Conservation (phyloP, 2,888 invertebrate species). For the Entomobrya multifasciata region DNA sequence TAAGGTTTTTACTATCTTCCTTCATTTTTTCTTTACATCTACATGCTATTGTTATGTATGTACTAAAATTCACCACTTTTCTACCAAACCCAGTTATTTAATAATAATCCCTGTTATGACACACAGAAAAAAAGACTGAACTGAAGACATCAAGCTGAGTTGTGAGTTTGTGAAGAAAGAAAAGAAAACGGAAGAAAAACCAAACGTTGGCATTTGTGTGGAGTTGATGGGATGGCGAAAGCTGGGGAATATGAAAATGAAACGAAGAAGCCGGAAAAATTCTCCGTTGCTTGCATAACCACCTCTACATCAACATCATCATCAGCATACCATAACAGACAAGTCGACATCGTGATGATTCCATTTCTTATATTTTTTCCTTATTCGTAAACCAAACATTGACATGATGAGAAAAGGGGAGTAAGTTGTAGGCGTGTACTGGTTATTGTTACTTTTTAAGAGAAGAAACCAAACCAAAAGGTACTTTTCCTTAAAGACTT, state of each 20-base stretch:
- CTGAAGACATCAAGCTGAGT: slow-evolving; percentile 34
- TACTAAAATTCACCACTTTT: neutral
- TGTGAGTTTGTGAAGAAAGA: too few relatives aligned
- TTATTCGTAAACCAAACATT: neutral
- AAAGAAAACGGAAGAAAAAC: neutral
- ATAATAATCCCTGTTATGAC: slow-evolving; percentile 27
- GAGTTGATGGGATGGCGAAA: neutral
- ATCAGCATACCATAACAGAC: neutral
- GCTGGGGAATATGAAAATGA: slow-evolving; percentile 28
- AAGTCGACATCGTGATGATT: slow-evolving; percentile 35
- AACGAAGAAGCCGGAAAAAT: slow-evolving; percentile 52
- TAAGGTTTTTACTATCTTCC: neutral
- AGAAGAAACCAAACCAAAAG: neutral
- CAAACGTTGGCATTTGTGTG: neutral
- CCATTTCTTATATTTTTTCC: slow-evolving; percentile 28
- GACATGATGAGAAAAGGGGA: neutral
- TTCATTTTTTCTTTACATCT: neutral
- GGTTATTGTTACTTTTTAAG: slow-evolving; percentile 39
- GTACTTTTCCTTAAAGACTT: neutral
- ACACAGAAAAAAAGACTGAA: neutral
- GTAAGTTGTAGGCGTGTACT: slow-evolving; percentile 3
- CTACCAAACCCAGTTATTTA: neutral
- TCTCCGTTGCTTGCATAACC: slow-evolving; percentile 1
- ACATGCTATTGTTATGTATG: neutral
- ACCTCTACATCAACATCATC: slow-evolving; percentile 20